phyloP scores from a whole-genome alignment of 2,888 invertebrate genomes.

The Euplexia lucipara region DNA sequence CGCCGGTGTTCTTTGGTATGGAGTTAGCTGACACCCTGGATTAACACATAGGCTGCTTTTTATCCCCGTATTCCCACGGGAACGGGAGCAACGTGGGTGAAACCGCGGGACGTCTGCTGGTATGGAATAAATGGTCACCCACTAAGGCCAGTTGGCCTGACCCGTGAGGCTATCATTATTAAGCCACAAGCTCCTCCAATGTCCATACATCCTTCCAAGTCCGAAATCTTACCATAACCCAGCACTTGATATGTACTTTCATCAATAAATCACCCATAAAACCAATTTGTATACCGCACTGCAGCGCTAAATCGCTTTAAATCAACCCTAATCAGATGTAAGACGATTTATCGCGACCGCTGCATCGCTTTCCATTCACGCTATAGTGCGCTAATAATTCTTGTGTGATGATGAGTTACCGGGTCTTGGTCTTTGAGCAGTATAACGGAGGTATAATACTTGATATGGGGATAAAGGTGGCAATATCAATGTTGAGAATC shows the following conservation, averaged over 20 bases:
- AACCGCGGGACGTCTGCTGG: too few species aligned
- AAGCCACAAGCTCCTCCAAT: too few species aligned
- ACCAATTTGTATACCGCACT: slow-evolving; percentile 42
- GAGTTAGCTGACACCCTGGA: too few species aligned
- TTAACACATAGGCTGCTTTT: too few species aligned
- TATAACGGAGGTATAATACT: slow-evolving; percentile 29
- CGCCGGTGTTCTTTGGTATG: too few species aligned
- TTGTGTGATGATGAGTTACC: slow-evolving; percentile 40
- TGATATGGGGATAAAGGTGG: slow-evolving; percentile 3
- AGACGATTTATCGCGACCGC: slow-evolving; percentile 45
- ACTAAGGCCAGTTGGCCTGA: too few species aligned
- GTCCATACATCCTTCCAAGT: background rate
- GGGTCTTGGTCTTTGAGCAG: slow-evolving; percentile 1
- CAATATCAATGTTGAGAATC: slow-evolving; percentile 24
- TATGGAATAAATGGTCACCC: too few species aligned
- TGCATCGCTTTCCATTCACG: slow-evolving; percentile 50
- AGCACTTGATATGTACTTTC: slow-evolving; percentile 21
- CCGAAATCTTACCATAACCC: slow-evolving; percentile 2
- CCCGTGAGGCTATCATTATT: too few species aligned
- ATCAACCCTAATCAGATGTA: slow-evolving; percentile 58
- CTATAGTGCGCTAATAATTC: slow-evolving; percentile 31
- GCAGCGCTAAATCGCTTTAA: slow-evolving; percentile 49
- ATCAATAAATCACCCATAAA: slow-evolving; percentile 36
- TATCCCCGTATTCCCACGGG: too few species aligned
- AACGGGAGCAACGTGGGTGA: too few species aligned